Evolutionary conservation across 2,888 invertebrate genomes (phyloP).

Genomic region (Synanthedon andrenaeformis): DNA sequence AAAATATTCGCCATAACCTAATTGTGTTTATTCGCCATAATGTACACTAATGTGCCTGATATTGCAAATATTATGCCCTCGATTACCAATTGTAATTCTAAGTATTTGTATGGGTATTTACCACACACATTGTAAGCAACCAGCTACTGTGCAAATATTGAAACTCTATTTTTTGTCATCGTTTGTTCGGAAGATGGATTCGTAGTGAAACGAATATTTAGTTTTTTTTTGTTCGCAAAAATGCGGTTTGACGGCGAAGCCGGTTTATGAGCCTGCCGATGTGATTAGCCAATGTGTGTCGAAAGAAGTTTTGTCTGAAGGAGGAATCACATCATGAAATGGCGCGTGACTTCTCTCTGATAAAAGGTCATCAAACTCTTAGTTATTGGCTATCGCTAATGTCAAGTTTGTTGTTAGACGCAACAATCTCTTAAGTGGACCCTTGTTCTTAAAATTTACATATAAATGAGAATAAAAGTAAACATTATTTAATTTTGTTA

Average conservation of each 20-base stretch:
- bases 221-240: conserved; percentile 32
- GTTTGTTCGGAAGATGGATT: conserved; percentile 2
- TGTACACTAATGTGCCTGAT: no score
- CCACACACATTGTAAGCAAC: conserved; percentile 6
- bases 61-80: no score
- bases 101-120: neutral
- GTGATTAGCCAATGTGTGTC: conserved; percentile 5
- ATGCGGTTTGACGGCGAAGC: conserved; percentile 25
- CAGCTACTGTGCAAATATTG: conserved; percentile 23
- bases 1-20: no score
- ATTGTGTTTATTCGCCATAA: no score
- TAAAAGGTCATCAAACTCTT: neutral
- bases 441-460: no score
- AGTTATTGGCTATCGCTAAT: neutral
- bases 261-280: conserved; percentile 15
- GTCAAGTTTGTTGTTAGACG: no score
- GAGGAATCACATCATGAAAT: neutral
- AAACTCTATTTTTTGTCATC: conserved; percentile 14
- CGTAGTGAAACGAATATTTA: conserved; percentile 10
- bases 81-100: neutral
- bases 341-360: neutral
- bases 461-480: no score
- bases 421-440: no score
- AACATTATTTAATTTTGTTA: no score
- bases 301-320: conserved; percentile 3